Evolutionary conservation across 2,797 vertebrate genomes (phyloP), one percentile per base, ranked within the genome.

Genomic region (Tarsius wallacei): DNA sequence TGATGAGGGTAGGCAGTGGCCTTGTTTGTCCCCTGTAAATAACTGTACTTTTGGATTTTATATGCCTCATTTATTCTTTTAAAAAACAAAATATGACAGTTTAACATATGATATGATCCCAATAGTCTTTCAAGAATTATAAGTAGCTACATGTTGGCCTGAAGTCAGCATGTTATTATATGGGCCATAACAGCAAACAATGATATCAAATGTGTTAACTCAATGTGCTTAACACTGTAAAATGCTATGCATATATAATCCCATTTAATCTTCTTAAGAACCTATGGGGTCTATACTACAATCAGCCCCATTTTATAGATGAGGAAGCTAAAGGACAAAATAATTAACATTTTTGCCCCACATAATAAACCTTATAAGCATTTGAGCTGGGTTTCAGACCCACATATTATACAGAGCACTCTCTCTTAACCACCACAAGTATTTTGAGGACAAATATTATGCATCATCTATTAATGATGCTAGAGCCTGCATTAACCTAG

Each of bases 71-170:
- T 33, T 19, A 11, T 70, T 33, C n/a, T 22, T 92, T 87, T 59
- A n/a, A 80, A 78, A 92, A 84, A 78, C 28, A 92, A 95, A 97
- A 83, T 83, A 76, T 83, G n/a, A 74, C 15, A 88, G 64, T 78
- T 14, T 71, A 77, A 73, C 16, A 51, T n/a, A 59, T 12, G 11
- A 47, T 71, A 59, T 64, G 22, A 68, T 76, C 42, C 19, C 24
- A 63, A 33, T 9, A 68, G 33, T 96, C 64, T 87, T 96, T 33
- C 4, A 91, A 85, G n/a, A 92, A 95, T 87, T 91, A 84, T 0
- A 90, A 7, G 15, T 5, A 49, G 63, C 26, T 77, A 64, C n/a
- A 31, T 82, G 78, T 51, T 82, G 83, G 68, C 31, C 53, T 47
- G 13, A 92, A 87, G 17, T 85, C 47, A 89, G 28, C 19, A 28